These are phyloP conservation scores for Plodia interpunctella DNA, from an alignment of 1,140 invertebrate species.

Conservation along the genomic window DNA sequence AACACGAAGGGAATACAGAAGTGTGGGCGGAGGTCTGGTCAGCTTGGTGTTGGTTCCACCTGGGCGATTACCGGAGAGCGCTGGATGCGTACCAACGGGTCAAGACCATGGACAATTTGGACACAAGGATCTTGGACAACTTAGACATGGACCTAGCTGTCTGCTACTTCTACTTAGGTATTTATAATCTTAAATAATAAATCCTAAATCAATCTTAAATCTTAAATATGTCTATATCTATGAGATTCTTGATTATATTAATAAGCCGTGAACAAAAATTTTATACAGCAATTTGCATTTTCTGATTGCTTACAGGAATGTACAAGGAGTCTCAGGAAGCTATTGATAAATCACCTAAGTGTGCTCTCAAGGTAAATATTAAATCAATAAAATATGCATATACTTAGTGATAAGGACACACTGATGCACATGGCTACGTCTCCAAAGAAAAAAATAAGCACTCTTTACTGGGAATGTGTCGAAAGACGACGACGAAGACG, in stretches of 20 bases:
- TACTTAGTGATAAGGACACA: too few relatives aligned
- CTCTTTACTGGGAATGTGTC: too few relatives aligned
- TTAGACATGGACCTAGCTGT: constrained; percentile 91
- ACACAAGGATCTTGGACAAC: constrained; percentile 69
- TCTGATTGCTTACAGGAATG: constrained; percentile 69
- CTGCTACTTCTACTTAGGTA: constrained; percentile 97
- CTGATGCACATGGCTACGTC: too few relatives aligned
- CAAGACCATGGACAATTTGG: constrained; percentile 44
- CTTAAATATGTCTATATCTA: too few relatives aligned
- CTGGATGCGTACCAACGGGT: constrained; percentile 84
- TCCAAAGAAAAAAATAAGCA: too few relatives aligned
- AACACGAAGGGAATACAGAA: constrained; percentile 75
- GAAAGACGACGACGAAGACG: too few relatives aligned
- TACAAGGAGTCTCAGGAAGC: constrained; percentile 82
- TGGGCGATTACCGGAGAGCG: constrained; percentile 94
- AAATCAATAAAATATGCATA: neutral
- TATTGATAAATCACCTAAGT: constrained; percentile 79
- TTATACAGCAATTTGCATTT: neutral
- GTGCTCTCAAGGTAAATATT: constrained; percentile 78
- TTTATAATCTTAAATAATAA: too few relatives aligned
- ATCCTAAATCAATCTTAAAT: too few relatives aligned
- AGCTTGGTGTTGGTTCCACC: constrained; percentile 96
- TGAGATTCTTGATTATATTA: constrained; percentile 11
- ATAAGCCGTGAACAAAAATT: neutral
- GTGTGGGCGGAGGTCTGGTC: constrained; percentile 89